Conservation (phyloP, 2,888 invertebrate species). For the Heliconius sara region DNA sequence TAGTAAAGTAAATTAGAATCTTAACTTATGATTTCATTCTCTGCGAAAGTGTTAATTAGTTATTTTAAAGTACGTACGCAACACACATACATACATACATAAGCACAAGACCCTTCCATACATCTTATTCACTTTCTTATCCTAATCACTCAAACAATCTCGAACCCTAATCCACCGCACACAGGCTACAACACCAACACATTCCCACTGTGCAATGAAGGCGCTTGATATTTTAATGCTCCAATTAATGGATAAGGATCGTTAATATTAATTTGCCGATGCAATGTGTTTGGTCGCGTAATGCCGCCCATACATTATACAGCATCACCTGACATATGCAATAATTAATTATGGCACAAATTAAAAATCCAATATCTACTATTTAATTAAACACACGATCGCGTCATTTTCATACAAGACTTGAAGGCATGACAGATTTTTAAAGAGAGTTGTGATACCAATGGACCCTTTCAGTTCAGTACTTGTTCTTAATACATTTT, state of each 20-base stretch:
- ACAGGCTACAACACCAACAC: not conserved
- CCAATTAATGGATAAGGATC: slow-evolving; percentile 61
- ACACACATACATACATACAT: too few species aligned
- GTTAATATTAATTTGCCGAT: slow-evolving; percentile 55
- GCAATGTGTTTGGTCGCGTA: slow-evolving; percentile 52
- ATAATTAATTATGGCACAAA: slow-evolving; percentile 50
- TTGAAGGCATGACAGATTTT: not conserved
- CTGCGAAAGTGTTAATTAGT: too few species aligned
- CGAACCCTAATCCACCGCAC: not conserved
- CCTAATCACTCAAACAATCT: not conserved
- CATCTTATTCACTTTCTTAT: too few species aligned
- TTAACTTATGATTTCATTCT: too few species aligned
- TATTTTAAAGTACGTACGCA: too few species aligned
- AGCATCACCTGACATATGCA: slow-evolving; percentile 53
- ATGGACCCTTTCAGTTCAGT: too few species aligned
- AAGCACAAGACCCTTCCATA: too few species aligned
- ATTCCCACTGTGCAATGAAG: slow-evolving; percentile 48
- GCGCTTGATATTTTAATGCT: slow-evolving; percentile 54
- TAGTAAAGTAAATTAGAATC: too few species aligned
- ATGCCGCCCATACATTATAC: slow-evolving; percentile 52
- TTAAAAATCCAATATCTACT: slow-evolving; percentile 37
- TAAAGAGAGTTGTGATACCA: not conserved
- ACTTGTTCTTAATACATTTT: too few species aligned
- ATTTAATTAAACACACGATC: slow-evolving; percentile 15
- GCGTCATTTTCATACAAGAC: not conserved